Conservation (phyloP, 2,888 invertebrate genomes). For the Lepidochitona cinerea region DNA sequence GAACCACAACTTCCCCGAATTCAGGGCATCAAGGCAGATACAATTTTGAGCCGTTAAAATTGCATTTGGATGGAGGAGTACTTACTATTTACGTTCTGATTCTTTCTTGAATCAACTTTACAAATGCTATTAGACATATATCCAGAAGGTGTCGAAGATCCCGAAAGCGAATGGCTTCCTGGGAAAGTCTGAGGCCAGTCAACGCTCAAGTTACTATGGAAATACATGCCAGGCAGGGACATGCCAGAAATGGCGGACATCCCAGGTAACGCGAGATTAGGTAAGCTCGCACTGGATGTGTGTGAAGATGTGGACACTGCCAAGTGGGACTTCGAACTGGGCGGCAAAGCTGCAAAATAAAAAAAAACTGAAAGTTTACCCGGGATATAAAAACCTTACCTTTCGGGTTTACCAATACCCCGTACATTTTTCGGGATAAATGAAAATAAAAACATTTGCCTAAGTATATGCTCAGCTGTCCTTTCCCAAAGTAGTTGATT, state of each 20-base stretch:
- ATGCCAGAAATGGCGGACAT: constrained; percentile 44
- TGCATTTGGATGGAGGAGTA: too few species aligned
- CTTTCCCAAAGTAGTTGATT: too few species aligned
- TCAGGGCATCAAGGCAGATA: too few species aligned
- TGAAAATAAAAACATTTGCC: too few species aligned
- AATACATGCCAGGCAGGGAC: constrained; percentile 56
- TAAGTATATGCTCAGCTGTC: too few species aligned
- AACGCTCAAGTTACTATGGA: constrained; percentile 48
- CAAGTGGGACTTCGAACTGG: constrained; percentile 16
- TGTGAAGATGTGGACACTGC: not conserved
- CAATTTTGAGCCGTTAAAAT: too few species aligned
- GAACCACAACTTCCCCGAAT: too few species aligned
- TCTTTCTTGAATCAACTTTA: not conserved
- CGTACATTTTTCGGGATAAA: too few species aligned
- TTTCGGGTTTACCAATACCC: not conserved
- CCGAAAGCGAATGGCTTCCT: not conserved
- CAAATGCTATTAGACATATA: not conserved
- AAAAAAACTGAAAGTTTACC: not conserved
- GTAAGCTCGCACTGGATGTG: not conserved
- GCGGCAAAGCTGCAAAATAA: constrained; percentile 19
- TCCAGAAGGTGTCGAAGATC: not conserved
- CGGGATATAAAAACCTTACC: not conserved
- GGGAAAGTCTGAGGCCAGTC: constrained; percentile 53
- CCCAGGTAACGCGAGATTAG: constrained; percentile 21
- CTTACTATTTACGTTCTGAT: not conserved